Conservation (phyloP, 2,888 invertebrate species). For the Lottia scabra region DNA sequence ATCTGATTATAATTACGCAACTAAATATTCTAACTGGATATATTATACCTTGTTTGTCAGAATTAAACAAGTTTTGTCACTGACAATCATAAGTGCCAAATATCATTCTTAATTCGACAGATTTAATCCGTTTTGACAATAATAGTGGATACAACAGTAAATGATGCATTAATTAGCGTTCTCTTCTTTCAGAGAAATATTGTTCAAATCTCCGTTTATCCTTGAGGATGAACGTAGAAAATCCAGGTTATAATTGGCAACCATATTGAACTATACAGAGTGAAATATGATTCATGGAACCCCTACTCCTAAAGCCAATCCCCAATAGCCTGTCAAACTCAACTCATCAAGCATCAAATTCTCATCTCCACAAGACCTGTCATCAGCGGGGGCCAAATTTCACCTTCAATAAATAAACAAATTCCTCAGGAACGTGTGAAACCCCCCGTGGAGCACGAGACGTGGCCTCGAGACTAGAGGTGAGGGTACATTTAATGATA, state of each 20-base stretch:
- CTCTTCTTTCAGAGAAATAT: neutral
- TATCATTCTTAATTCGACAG: neutral
- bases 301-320: neutral
- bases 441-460: neutral
- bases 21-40: neutral
- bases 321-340: constrained; percentile 2
- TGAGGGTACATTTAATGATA: neutral
- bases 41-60: neutral
- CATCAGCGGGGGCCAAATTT: neutral
- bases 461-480: constrained; percentile 1
- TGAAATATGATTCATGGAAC: neutral
- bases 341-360: constrained; percentile 1
- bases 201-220: neutral
- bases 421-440: constrained; percentile 3
- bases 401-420: constrained; percentile 3
- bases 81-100: neutral
- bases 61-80: neutral
- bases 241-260: neutral
- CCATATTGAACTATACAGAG: neutral
- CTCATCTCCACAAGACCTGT: constrained; percentile 4
- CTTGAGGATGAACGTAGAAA: neutral
- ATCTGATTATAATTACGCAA: neutral
- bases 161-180: neutral
- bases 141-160: neutral
- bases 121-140: neutral